Evolutionary conservation across 2,888 invertebrate genomes (phyloP), one percentile per base, ranked within the genome.

Genomic region (Salpingus planirostris): DNA sequence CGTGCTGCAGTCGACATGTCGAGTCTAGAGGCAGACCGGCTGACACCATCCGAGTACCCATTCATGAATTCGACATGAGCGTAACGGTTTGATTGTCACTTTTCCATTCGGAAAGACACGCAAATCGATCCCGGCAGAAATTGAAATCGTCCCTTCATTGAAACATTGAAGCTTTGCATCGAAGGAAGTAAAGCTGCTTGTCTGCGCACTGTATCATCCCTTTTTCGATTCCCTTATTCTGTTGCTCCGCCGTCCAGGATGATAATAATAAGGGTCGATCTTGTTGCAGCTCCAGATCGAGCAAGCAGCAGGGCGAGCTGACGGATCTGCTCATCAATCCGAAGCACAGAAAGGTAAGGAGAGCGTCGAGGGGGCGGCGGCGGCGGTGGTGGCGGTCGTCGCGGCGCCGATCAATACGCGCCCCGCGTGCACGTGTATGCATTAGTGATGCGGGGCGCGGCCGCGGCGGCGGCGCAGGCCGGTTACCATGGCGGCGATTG

Each of bases 391-490:
- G 8, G 14, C 7, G 26, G n/a, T n/a, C n/a, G n/a, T n/a, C n/a
- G n/a, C n/a, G n/a, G n/a, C n/a, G 27, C 32, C 44, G 54, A 57
- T 56, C 56, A 56, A 58, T 55, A 57, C 37, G 45, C 47, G 45
- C 40, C 46, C 51, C n/a, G n/a, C 44, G 47, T 50, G 52, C 56
- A 57, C 62, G 60, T 60, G 60, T 56, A 58, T 62, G 56, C 62
- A 63, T 62, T 62, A 62, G 62, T 62, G 60, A 63, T 62, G 61
- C 57, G 59, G 64, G 63, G 62, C 55, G 58, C 58, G 61, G 68
- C 63, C 54, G 29, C 27, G 55, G 63, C 66, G 65, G 53, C 52
- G 68, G 61, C 67, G 60, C 62, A 52, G 50, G 51, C 47, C 52
- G 51, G 64, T 65, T 61, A 57, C 62, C 61, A 63, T 62, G 61